Evolutionary conservation across 2,113 vertebrate species (phyloP).

Genomic region (Trogon melanurus): DNA sequence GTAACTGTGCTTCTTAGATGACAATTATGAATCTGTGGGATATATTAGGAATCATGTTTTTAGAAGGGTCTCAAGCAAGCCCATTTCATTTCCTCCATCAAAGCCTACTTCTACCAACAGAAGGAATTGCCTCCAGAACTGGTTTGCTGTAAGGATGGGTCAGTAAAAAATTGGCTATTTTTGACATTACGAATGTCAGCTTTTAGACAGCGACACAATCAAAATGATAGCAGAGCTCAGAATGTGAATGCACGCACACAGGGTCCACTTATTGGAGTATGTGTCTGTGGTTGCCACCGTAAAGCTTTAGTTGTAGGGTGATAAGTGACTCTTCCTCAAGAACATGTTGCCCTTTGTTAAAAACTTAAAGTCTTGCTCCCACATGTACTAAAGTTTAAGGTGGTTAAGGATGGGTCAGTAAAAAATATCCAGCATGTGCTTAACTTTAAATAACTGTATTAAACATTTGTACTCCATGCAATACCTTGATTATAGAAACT

Average conservation of each 20-base stretch:
- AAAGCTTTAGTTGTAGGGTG: not conserved
- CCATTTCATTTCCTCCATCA: not conserved
- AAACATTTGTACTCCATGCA: not conserved
- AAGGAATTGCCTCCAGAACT: not conserved
- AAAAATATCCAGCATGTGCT: not conserved
- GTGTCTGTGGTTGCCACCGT: not conserved
- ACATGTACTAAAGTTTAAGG: not conserved
- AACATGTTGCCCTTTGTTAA: not conserved
- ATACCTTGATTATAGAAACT: not conserved
- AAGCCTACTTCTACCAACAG: not conserved
- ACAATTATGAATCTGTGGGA: not conserved
- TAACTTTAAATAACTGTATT: not conserved
- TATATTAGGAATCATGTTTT: not conserved
- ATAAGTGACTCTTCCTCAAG: not conserved
- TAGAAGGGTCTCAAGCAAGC: not conserved
- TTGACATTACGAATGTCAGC: not conserved
- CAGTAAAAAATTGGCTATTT: not conserved
- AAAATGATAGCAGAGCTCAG: not conserved
- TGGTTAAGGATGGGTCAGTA: not conserved
- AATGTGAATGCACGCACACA: accelerated
- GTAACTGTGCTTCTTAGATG: not conserved
- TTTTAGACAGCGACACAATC: not conserved
- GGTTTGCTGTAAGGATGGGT: not conserved
- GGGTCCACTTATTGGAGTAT: not conserved
- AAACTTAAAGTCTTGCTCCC: not conserved